Evolutionary conservation across 2,113 vertebrate genomes (phyloP).

Genomic region (Halcyon malimbica): DNA sequence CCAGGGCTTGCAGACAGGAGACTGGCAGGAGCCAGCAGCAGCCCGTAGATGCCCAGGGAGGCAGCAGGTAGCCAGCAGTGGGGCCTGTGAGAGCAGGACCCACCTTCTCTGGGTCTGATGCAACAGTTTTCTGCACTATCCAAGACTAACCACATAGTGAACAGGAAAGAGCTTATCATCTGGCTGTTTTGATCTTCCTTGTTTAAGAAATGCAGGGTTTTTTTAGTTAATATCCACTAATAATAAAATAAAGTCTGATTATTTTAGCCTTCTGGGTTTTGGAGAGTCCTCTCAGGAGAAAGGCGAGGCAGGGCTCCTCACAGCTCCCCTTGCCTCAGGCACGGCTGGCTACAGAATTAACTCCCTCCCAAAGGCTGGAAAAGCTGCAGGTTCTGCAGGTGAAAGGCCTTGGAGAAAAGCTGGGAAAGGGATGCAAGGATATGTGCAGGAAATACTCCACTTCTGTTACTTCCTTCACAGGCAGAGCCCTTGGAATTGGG

Average conservation of each 20-base stretch:
- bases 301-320: not conserved
- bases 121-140: too few relatives aligned
- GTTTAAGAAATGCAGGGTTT: not conserved
- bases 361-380: not conserved
- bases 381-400: not conserved
- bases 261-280: not conserved
- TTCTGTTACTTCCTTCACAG: rapidly evolving
- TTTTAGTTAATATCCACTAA: not conserved
- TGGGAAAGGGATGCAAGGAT: not conserved
- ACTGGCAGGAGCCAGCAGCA: not conserved
- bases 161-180: not conserved
- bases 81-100: not conserved
- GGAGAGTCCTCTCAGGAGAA: not conserved
- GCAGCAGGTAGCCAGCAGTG: not conserved
- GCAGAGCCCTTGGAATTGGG: not conserved
- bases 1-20: not conserved
- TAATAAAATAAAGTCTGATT: not conserved
- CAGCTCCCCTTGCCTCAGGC: not conserved
- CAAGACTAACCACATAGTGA: not conserved
- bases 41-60: rapidly evolving
- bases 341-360: not conserved
- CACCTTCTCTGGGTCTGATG: not conserved
- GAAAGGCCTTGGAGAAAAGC: not conserved
- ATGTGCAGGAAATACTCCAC: not conserved
- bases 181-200: not conserved